phyloP scores from a whole-genome alignment of 2,113 vertebrate species.

The Chamaetylas fuelleborni region DNA sequence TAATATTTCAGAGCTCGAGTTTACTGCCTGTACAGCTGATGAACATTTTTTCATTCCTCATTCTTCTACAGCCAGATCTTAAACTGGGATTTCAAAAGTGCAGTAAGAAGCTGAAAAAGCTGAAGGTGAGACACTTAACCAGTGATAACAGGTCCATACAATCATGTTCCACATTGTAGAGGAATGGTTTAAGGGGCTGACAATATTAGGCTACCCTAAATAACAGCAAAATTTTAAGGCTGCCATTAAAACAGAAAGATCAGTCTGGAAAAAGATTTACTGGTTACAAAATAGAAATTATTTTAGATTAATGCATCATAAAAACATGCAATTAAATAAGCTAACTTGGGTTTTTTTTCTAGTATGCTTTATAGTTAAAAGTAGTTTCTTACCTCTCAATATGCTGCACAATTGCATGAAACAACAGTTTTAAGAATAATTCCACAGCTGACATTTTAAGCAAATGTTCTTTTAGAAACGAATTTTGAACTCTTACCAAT shows the following conservation, averaged over 20 bases:
- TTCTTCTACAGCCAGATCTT: background rate
- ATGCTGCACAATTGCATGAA: background rate
- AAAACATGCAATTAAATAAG: background rate
- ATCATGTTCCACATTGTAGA: fast-evolving
- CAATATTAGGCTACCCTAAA: background rate
- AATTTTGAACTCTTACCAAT: background rate
- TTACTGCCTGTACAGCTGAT: background rate
- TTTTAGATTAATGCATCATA: background rate
- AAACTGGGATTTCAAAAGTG: background rate
- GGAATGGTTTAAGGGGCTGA: background rate
- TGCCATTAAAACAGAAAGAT: background rate
- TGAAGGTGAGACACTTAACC: background rate
- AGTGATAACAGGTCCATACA: background rate
- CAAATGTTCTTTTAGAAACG: background rate
- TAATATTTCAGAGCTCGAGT: background rate
- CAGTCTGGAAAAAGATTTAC: background rate
- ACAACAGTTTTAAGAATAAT: background rate
- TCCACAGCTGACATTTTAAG: background rate
- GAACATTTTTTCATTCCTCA: background rate
- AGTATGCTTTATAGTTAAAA: background rate
- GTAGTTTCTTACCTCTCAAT: background rate
- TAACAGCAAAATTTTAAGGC: background rate
- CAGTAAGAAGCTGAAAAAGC: background rate
- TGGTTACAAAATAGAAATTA: background rate
- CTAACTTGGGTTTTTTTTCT: background rate